phyloP scores from a whole-genome alignment of 1,140 invertebrate species.

The Halictus rubicundus region DNA sequence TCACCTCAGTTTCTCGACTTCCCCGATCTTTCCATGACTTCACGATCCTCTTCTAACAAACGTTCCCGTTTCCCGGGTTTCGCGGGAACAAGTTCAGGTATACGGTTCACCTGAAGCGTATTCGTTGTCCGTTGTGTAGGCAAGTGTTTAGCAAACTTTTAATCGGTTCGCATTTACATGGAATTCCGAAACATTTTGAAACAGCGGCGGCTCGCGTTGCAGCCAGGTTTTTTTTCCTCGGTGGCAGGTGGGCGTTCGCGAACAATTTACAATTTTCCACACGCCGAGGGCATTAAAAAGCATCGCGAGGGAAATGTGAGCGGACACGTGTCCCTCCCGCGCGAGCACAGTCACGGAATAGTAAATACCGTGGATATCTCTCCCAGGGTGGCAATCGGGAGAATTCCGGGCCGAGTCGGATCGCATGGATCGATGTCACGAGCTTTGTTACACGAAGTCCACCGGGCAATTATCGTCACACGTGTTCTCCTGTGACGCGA shows the following conservation, averaged over 20 bases:
- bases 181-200: background rate
- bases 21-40: too few relatives aligned
- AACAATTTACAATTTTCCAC: conserved; percentile 8
- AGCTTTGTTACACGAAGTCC: conserved; percentile 42
- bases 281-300: conserved; percentile 14
- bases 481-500: conserved; percentile 31
- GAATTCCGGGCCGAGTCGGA: conserved; percentile 53
- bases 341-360: conserved; percentile 32
- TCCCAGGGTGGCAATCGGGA: conserved; percentile 62
- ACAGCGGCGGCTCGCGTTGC: background rate
- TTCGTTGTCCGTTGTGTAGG: too few relatives aligned
- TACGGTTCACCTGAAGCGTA: too few relatives aligned
- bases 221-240: background rate
- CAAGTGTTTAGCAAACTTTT: background rate
- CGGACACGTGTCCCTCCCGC: conserved; percentile 23
- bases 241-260: too few relatives aligned
- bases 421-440: conserved; percentile 60
- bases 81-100: too few relatives aligned
- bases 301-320: background rate
- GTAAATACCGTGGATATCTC: conserved; percentile 59
- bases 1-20: too few relatives aligned
- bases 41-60: too few relatives aligned
- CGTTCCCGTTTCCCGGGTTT: too few relatives aligned
- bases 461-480: conserved; percentile 36
- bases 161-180: background rate